Conservation (phyloP, 2,888 invertebrate genomes). For the Hirtodrosophila histrioides region DNA sequence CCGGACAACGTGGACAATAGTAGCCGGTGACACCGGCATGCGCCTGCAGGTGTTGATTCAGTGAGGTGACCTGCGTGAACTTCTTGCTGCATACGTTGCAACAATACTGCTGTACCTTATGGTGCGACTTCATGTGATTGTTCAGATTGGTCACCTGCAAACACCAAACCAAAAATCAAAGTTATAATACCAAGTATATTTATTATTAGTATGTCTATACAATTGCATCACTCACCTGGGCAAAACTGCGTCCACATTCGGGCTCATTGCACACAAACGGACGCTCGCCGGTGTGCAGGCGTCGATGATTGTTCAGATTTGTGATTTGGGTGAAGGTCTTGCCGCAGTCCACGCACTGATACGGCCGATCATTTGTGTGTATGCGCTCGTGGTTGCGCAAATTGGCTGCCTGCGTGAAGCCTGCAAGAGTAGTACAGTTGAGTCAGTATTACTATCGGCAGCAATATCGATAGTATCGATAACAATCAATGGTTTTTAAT, state of each 20-base stretch:
- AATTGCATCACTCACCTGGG: conserved; percentile 82
- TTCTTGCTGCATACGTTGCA: conserved; percentile 85
- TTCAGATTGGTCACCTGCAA: conserved; percentile 84
- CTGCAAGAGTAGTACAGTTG: conserved; percentile 44
- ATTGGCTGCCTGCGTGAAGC: conserved; percentile 85
- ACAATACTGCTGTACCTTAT: conserved; percentile 84
- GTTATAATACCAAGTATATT: background rate
- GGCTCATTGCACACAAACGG: conserved; percentile 85
- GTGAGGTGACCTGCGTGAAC: conserved; percentile 84
- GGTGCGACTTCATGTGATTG: conserved; percentile 85
- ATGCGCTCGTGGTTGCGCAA: conserved; percentile 84
- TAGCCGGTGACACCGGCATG: conserved; percentile 84
- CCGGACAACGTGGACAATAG: conserved; percentile 84
- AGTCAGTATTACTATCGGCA: too few relatives aligned
- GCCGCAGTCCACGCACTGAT: conserved; percentile 84
- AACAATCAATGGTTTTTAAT: too few relatives aligned
- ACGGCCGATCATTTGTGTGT: conserved; percentile 84
- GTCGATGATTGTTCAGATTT: conserved; percentile 84
- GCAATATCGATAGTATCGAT: too few relatives aligned
- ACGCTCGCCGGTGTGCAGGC: conserved; percentile 84
- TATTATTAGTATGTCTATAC: too few relatives aligned
- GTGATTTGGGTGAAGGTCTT: conserved; percentile 85
- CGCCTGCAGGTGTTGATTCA: conserved; percentile 84
- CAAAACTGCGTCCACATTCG: conserved; percentile 84
- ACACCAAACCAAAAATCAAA: background rate